Conservation (phyloP, 2,797 vertebrate species). For the Bovichtus variegatus region DNA sequence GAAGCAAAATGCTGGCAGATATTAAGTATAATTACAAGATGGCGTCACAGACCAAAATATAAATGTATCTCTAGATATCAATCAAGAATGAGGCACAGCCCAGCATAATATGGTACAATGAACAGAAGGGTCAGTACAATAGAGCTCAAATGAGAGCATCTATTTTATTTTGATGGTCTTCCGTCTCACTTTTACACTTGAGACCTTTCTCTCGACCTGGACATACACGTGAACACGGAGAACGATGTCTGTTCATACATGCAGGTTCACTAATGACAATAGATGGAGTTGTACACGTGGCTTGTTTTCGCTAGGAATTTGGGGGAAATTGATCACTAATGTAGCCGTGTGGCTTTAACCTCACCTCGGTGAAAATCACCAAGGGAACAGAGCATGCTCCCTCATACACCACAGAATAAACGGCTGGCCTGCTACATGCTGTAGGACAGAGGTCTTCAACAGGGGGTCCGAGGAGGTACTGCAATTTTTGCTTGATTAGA, state of each 20-base stretch:
- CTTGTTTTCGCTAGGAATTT: neutral
- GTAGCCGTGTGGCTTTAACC: neutral
- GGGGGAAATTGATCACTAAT: conserved; percentile 15
- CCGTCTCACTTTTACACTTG: neutral
- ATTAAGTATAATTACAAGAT: neutral
- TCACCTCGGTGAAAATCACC: neutral
- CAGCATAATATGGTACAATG: neutral
- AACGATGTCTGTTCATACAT: conserved; percentile 22
- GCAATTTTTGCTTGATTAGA: too few species aligned
- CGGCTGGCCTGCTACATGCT: neutral
- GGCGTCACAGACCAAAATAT: neutral
- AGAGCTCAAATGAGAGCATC: neutral
- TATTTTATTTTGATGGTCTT: neutral
- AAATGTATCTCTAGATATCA: neutral
- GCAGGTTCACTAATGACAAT: conserved; percentile 13
- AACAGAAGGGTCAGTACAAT: too few species aligned
- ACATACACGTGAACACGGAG: neutral
- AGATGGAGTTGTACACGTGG: neutral
- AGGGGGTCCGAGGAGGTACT: too few species aligned
- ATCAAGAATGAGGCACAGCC: neutral
- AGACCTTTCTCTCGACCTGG: neutral
- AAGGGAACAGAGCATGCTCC: conserved; percentile 12
- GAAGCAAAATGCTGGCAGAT: neutral
- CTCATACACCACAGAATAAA: conserved; percentile 10
- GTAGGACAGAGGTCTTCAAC: neutral